Evolutionary conservation across 2,797 vertebrate species (phyloP).

Genomic region (Corythornis leucogaster): DNA sequence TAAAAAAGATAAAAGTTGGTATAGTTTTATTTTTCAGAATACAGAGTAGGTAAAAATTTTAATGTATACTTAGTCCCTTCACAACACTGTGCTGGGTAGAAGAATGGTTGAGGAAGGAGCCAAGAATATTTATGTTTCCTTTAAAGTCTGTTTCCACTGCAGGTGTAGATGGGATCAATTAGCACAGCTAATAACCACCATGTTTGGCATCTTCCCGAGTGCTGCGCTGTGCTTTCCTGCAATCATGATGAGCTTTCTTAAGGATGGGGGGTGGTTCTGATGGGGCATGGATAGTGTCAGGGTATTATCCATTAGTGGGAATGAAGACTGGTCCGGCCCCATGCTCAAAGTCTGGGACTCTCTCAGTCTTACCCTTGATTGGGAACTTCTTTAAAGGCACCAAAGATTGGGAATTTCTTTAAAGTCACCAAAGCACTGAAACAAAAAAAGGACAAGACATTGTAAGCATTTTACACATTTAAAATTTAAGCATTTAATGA

Average conservation of each 20-base stretch:
- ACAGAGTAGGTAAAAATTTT: background rate
- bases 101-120: background rate
- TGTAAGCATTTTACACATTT: background rate
- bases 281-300: rapidly evolving
- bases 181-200: background rate
- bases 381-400: background rate
- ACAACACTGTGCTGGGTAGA: background rate
- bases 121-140: background rate
- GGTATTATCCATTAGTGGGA: background rate
- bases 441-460: rapidly evolving
- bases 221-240: background rate
- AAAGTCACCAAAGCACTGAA: background rate
- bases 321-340: background rate
- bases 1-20: conserved; percentile 25
- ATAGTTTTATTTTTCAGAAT: conserved; percentile 21
- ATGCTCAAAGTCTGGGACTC: background rate
- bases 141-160: background rate
- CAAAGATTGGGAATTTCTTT: background rate
- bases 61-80: conserved; percentile 4
- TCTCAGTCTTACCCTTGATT: background rate
- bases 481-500: too few relatives aligned
- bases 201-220: background rate
- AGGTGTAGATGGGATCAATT: background rate
- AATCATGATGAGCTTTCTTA: background rate
- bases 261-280: background rate